Evolutionary conservation across 2,113 vertebrate species (phyloP), one percentile per base, ranked within the genome.

Genomic region (Apistogramma diplotaenia): DNA sequence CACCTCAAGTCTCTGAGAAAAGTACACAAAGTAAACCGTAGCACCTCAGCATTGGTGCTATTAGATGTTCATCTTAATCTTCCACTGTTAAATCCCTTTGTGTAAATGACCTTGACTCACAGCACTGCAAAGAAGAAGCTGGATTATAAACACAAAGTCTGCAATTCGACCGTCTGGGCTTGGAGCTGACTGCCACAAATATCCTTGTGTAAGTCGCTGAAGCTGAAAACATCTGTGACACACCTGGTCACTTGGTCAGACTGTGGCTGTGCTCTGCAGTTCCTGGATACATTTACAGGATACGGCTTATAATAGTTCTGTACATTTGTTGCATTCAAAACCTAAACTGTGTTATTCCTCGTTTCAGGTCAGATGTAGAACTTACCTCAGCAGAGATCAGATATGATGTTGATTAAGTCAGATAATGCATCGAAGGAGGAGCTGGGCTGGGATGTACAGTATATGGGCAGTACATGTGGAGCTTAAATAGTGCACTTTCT

Each of bases 21-120:
- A 53, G 57, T 83, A 67, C 57, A 71, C 67, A 71, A 71, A 74
- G 56, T 43, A 43, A 78, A 77, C 37, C 43, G 27, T 19, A 74
- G 8, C 16, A n/a, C 23, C 33, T 35, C 8, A 19, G 29, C 10
- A 13, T 62, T 12, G 8, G 13, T 5, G 49, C 27, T 31, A 9
- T 53, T 9, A 2, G 60, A 55, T 55, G 75, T 65, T 81, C 54
- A 51, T 70, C 51, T 53, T 74, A 37, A 37, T 58, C 60, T 76
- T 77, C 18, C 27, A 8, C 82, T 46, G 29, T 54, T 59, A 62
- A 82, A 77, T 85, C 76, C 43, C 61, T 78, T 74, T 77, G 74
- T 72, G 61, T 59, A 76, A 77, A 59, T 82, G 80, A 85, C 65
- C 62, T 71, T 79, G 65, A 51, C 35, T 74, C n/a, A 15, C 31